These are phyloP conservation scores for Uromys caudimaculatus DNA, from an alignment of 2,797 vertebrate genomes.

Conservation along the genomic window DNA sequence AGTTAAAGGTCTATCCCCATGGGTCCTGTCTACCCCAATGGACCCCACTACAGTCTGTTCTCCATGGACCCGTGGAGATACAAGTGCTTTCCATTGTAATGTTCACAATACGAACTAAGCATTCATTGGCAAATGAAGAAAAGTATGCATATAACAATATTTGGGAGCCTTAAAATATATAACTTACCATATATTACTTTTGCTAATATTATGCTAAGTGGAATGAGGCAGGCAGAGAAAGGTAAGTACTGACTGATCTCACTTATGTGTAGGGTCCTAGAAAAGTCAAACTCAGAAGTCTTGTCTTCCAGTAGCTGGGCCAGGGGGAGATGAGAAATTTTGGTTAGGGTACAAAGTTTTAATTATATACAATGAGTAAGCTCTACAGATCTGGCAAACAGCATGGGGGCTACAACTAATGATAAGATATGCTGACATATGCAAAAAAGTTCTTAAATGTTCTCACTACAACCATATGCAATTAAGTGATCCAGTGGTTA, in stretches of 20 bases:
- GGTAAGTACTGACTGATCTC: neutral
- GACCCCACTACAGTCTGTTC: rapidly evolving
- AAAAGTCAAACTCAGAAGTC: neutral
- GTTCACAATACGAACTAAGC: neutral
- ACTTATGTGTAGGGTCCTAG: neutral
- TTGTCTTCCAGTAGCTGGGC: neutral
- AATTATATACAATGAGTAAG: neutral
- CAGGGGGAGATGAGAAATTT: neutral
- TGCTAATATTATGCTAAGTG: neutral
- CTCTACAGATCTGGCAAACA: neutral
- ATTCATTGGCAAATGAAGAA: neutral
- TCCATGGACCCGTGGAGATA: neutral
- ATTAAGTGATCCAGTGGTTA: neutral
- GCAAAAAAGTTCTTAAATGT: neutral
- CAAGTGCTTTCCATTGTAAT: neutral
- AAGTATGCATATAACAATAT: neutral
- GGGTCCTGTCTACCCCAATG: neutral
- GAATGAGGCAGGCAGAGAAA: neutral
- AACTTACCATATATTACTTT: neutral
- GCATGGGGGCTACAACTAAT: neutral
- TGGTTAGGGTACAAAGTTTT: neutral
- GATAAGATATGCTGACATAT: neutral
- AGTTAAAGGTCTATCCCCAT: neutral
- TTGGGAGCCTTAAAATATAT: neutral
- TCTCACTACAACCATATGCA: neutral